Conservation (phyloP, 2,113 vertebrate species). For the Actinemys pallida region DNA sequence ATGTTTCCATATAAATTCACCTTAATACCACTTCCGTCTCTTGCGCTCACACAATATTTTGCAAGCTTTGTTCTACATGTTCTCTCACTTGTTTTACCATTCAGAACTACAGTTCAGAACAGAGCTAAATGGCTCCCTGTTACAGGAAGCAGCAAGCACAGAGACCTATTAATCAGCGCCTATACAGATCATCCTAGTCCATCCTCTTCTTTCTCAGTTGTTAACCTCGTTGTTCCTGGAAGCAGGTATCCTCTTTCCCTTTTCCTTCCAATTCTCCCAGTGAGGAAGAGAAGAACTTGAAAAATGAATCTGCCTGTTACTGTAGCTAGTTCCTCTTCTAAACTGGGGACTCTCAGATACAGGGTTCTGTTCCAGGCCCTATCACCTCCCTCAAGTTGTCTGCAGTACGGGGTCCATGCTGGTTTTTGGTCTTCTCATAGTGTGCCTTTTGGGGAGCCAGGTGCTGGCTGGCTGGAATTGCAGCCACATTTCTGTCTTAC, state of each 20-base stretch:
- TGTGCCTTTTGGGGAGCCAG: background rate
- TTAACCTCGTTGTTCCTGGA: constrained; percentile 25
- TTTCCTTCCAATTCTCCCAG: constrained; percentile 32
- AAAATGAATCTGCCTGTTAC: constrained; percentile 23
- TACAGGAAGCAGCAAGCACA: background rate
- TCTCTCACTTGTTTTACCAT: background rate
- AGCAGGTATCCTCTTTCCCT: background rate
- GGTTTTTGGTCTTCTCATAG: too few relatives aligned
- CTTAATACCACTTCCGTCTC: fast-evolving
- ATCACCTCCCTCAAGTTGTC: background rate
- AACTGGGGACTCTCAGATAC: background rate
- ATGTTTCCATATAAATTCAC: background rate
- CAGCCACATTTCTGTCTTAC: background rate
- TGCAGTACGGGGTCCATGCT: background rate
- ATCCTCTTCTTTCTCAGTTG: background rate
- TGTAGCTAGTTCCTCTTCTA: background rate
- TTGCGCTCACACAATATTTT: background rate
- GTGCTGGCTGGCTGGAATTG: background rate
- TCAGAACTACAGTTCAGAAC: background rate
- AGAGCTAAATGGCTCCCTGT: background rate
- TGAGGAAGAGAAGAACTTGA: background rate
- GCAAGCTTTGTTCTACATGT: background rate
- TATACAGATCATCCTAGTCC: background rate
- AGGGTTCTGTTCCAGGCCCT: background rate
- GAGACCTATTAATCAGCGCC: background rate